Evolutionary conservation across 1,140 invertebrate species (phyloP), one percentile per base, ranked within the genome.

Genomic region (Hetaerina americana): DNA sequence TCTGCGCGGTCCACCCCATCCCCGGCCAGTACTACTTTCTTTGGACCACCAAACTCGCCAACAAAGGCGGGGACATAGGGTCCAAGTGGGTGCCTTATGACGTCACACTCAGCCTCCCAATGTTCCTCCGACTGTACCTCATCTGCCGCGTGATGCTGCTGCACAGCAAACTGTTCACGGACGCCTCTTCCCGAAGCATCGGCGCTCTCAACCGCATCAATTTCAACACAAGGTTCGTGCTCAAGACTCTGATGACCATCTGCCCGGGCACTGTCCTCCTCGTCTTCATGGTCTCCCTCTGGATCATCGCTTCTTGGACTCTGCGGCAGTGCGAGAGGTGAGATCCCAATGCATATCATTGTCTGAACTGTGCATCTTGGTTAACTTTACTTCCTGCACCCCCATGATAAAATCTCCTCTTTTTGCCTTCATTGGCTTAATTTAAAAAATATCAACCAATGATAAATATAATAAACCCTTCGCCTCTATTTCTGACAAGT

Each of bases 241-340:
- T 99, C 78, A 99, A 99, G 85, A 99, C 97, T 68, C 85, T 99
- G 76, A 99, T 99, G 97, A 99, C 97, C 79, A 98, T 99, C 79
- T 99, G 96, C 83, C 98, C 98, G 26, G 98, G 97, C 75, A 99
- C 96, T 68, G 96, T 99, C 72, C 87, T 99, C 76, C 86, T 98
- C 74, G 96, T 98, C 71, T 98, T 98, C 84, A 98, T 98, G 92
- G 93, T 99, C 71, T 98, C 97, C 0, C 84, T 99, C 68, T 99
- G 97, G 97, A 97, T 99, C 81, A 98, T 99, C 76, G 96, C 96
- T 67, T 97, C 93, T 77, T 99, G 97, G 97, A 96, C 96, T 70
- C 84, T 99, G 74, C 87, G 98, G 76, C 95, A 98, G 76, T 99
- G 98, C 82, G 98, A 99, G 87, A 94, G 96, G 96, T 99, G 87